Evolutionary conservation across 2,113 vertebrate genomes (phyloP).

Genomic region (Eptatretus burgeri): DNA sequence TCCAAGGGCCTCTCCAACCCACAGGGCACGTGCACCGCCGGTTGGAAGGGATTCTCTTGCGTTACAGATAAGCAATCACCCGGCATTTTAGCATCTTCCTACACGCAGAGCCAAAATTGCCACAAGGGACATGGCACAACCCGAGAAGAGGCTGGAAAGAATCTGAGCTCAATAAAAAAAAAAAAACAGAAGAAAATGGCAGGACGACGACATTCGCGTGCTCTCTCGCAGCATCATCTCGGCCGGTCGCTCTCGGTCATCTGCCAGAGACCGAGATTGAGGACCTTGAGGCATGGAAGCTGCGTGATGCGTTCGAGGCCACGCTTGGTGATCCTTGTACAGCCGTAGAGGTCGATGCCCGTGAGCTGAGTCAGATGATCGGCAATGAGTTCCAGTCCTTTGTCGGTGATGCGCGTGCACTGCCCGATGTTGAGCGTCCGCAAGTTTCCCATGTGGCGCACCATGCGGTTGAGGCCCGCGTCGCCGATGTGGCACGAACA

Average conservation of each 20-base stretch:
- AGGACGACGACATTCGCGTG: too few species aligned
- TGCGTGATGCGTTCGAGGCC: slow-evolving; percentile 94
- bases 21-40: too few species aligned
- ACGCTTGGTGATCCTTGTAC: slow-evolving; percentile 87
- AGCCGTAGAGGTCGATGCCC: slow-evolving; percentile 81
- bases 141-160: too few species aligned
- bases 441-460: slow-evolving; percentile 87
- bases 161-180: too few species aligned
- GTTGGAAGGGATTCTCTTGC: too few species aligned
- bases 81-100: too few species aligned
- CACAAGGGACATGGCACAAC: too few species aligned
- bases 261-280: slow-evolving; percentile 88
- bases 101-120: too few species aligned
- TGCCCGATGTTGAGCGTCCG: slow-evolving; percentile 94
- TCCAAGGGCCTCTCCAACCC: too few species aligned
- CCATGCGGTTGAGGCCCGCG: slow-evolving; percentile 90
- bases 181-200: too few species aligned
- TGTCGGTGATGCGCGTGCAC: slow-evolving; percentile 90
- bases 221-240: background rate
- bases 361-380: slow-evolving; percentile 90
- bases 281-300: slow-evolving; percentile 97
- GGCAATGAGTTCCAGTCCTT: slow-evolving; percentile 81
- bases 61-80: too few species aligned
- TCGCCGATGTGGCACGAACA: slow-evolving; percentile 96
- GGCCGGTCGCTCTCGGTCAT: slow-evolving; percentile 39